Base-by-base conservation (phyloP, 2,797 vertebrate genomes). In the Naso thynnoides region DNA sequence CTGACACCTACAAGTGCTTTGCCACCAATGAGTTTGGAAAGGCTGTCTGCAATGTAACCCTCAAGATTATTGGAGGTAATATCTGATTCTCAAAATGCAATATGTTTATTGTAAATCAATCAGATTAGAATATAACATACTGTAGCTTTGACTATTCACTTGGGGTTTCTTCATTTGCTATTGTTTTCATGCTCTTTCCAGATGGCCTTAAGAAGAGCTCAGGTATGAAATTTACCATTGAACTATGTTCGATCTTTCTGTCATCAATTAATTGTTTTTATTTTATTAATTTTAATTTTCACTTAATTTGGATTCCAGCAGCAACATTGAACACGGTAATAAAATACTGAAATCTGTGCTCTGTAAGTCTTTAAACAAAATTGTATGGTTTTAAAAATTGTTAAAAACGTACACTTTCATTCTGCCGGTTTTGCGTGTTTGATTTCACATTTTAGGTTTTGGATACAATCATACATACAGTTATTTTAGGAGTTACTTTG, bases 1-100 rank as follows among this genome's bases (percentile, higher is more conserved):
- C 93, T 0, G 97, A 96, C 64, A 76, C 92, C 56, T 98, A 96
- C 82, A 95, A 91, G 80, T 98, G 96, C 82, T 70, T 57, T 8
- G 97, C 94, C 5, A 88, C 90, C 63, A 99, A 98, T 71, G 60
- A 86, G 5, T 98, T 94, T 0, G 97, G 97, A 69, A 89, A 92
- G 75, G 97, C 97, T 18, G 21, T 83, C 0, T 96, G 95, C 81
- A 90, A 88, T 1, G 92, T 73, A 1, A 89, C 89, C n/a, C 93
- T 99, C 73, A 96, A 89, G 1, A 92, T 99, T 64, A 88, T 91
- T 8, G 94, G 91, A 94, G 96, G 98, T 97, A 81, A 82, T 81
- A 64, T 2, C 3, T 27, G 2, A 70, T 58, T n/a, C 23, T 71
- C 31, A 72, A 3, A n/a, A 4, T 14, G 1, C 14, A 24, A 33